These are phyloP conservation scores for Choristoneura rosaceana DNA, from an alignment of 2,888 invertebrate genomes.

Conservation along the genomic window DNA sequence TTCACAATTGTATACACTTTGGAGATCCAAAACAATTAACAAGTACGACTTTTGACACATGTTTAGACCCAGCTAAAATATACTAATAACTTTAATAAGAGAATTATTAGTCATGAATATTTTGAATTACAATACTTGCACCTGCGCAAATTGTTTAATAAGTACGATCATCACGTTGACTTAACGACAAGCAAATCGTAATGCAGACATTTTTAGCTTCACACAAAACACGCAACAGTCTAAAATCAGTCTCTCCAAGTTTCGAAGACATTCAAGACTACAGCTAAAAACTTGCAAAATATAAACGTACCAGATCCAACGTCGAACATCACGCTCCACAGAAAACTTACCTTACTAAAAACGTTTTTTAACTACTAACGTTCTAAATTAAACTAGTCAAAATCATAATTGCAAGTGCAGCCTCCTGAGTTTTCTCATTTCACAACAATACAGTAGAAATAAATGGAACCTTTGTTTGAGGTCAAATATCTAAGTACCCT, in stretches of 20 bases:
- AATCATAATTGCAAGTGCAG: not conserved
- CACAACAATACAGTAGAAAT: not conserved
- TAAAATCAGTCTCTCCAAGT: not conserved
- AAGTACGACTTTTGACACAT: not conserved
- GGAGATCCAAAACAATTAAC: not conserved
- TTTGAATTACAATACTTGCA: not conserved
- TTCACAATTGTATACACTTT: not conserved
- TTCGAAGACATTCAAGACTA: not conserved
- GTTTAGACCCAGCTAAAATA: conserved; percentile 8
- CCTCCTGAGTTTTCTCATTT: not conserved
- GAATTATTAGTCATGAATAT: not conserved
- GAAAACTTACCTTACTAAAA: too few relatives aligned
- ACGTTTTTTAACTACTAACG: too few relatives aligned
- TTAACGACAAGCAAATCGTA: too few relatives aligned
- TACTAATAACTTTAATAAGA: not conserved
- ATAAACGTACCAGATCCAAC: not conserved
- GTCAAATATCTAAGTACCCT: not conserved
- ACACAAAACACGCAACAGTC: not conserved
- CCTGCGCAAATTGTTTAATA: too few relatives aligned
- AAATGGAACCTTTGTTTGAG: not conserved
- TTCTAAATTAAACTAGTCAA: not conserved
- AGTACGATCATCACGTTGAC: too few relatives aligned
- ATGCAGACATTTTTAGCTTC: too few relatives aligned
- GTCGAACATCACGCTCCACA: not conserved
- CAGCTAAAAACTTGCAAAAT: not conserved